Percentiles rank a stretch among this genome's conserved stretches.
phyloP scores from a whole-genome alignment of 1,140 invertebrate genomes.

The Gyrodactylus bullatarudis region DNA sequence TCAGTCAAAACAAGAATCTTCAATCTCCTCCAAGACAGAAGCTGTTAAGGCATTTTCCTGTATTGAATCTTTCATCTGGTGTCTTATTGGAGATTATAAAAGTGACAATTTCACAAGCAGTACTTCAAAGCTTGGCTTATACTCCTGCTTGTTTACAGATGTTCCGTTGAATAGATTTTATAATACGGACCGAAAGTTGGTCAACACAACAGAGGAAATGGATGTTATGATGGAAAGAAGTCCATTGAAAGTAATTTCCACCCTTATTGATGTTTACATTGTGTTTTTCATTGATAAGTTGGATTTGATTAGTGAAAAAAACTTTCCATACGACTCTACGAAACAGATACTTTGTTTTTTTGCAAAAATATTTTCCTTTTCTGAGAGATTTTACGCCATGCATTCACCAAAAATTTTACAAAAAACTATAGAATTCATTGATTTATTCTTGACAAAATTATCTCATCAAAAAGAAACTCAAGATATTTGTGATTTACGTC shows the following conservation, averaged over 20 bases:
- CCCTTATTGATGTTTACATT: background rate
- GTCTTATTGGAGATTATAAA: background rate
- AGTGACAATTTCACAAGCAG: background rate
- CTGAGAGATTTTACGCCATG: background rate
- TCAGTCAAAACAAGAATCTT: background rate
- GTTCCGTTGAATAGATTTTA: background rate
- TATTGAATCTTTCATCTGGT: background rate
- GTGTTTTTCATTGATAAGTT: background rate
- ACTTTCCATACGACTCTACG: background rate
- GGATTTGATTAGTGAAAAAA: background rate
- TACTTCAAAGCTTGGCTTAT: background rate
- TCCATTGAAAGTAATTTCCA: background rate
- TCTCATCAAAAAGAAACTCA: background rate
- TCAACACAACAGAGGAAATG: background rate
- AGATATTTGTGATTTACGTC: background rate
- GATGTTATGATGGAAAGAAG: background rate
- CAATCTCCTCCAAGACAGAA: too few relatives aligned
- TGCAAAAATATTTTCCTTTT: background rate
- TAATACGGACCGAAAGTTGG: background rate
- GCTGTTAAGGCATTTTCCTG: too few relatives aligned
- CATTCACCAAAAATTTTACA: background rate
- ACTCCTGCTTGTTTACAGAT: background rate
- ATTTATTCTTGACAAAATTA: background rate
- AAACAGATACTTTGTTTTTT: background rate
- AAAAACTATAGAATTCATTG: background rate